Percentiles rank a stretch among this genome's conserved stretches.
phyloP scores from a whole-genome alignment of 35 echinoderm and acorn worm species.

The Ophioderma brevispina region DNA sequence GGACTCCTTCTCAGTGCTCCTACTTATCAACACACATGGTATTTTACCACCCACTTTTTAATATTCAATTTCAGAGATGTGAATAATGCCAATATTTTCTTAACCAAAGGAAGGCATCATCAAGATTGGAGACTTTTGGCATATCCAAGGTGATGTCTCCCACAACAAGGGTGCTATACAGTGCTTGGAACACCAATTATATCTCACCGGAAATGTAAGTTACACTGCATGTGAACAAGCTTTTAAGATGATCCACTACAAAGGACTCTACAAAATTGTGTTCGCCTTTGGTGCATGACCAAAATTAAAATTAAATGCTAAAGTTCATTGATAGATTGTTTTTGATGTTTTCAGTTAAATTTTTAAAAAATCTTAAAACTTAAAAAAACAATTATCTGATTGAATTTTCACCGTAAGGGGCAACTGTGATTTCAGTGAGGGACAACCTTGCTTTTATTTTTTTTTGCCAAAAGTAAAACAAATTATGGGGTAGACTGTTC shows the following conservation, averaged over 20 bases:
- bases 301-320: no score
- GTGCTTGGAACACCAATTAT: constrained; percentile 99
- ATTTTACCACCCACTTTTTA: not conserved
- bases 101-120: constrained; percentile 98
- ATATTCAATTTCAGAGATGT: constrained; percentile 72
- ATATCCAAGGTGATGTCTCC: constrained; percentile 97
- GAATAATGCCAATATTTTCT: constrained; percentile 97
- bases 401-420: no score
- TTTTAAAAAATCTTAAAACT: no score
- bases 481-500: no score
- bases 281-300: not conserved
- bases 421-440: no score
- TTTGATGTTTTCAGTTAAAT: no score
- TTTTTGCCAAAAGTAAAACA: no score
- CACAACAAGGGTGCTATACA: constrained; percentile 92
- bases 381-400: no score
- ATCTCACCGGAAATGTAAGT: constrained; percentile 99
- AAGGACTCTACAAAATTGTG: not conserved
- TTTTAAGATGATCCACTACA: not conserved
- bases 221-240: not conserved
- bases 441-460: no score
- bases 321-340: no score
- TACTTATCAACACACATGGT: not conserved
- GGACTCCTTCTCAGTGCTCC: not conserved
- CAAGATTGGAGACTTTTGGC: constrained; percentile 99